phyloP scores from a whole-genome alignment of 2,888 invertebrate genomes.

The Andrena trimmerana region DNA sequence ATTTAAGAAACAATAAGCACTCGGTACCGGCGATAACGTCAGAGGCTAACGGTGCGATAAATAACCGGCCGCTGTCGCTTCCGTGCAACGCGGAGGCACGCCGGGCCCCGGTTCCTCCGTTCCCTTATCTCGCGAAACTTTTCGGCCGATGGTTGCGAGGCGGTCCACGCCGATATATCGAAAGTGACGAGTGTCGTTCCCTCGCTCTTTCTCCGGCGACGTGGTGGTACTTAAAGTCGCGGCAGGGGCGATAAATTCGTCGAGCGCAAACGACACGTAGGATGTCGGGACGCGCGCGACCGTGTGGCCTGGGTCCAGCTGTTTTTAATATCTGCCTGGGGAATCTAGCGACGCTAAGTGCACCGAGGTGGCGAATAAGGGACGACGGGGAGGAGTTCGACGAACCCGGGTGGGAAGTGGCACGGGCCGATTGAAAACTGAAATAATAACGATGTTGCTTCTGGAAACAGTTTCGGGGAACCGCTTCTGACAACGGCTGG shows the following conservation, averaged over 20 bases:
- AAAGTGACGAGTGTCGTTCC: slow-evolving; percentile 54
- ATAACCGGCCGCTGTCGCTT: slow-evolving; percentile 23
- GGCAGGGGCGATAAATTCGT: slow-evolving; percentile 70
- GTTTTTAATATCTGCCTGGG: slow-evolving; percentile 75
- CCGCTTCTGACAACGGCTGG: slow-evolving; percentile 3
- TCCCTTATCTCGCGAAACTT: slow-evolving; percentile 52
- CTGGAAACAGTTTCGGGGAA: slow-evolving; percentile 26
- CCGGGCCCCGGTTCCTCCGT: slow-evolving; percentile 5
- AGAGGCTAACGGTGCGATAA: slow-evolving; percentile 30
- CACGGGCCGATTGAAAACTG: slow-evolving; percentile 26
- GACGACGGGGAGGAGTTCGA: slow-evolving; percentile 53
- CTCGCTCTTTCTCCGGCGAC: slow-evolving; percentile 28
- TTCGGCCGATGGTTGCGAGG: slow-evolving; percentile 22
- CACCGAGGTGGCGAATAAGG: slow-evolving; percentile 50
- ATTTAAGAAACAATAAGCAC: slow-evolving; percentile 43
- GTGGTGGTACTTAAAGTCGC: slow-evolving; percentile 68
- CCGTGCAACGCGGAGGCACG: slow-evolving; percentile 22
- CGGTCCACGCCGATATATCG: slow-evolving; percentile 55
- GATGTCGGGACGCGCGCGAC: slow-evolving; percentile 21
- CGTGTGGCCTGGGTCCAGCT: slow-evolving; percentile 65
- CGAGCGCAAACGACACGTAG: slow-evolving; percentile 69
- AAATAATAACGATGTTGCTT: slow-evolving; percentile 45
- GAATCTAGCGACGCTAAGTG: slow-evolving; percentile 72
- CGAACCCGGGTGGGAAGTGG: slow-evolving; percentile 47
- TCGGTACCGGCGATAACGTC: slow-evolving; percentile 22